phyloP scores from a whole-genome alignment of 1,140 invertebrate species.

The Procambarus virginalis region DNA sequence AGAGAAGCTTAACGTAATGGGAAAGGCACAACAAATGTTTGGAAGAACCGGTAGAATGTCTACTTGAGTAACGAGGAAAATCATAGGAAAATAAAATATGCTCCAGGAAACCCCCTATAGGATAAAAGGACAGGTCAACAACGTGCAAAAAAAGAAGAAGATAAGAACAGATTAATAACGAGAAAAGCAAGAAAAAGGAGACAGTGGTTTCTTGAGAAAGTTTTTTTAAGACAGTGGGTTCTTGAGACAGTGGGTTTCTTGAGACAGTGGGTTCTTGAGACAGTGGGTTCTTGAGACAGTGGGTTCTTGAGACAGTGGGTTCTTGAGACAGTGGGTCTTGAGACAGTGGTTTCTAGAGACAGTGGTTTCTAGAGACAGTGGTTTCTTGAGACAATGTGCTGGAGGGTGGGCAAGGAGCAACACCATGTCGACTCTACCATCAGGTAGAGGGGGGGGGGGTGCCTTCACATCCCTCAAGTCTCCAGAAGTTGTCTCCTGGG shows the following conservation, averaged over 20 bases:
- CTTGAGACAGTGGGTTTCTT: too few relatives aligned
- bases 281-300: too few relatives aligned
- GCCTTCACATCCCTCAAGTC: slow-evolving; percentile 21
- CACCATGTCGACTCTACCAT: neutral
- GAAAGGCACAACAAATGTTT: too few relatives aligned
- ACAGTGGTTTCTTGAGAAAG: neutral
- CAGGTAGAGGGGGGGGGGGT: neutral
- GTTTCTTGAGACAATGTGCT: too few relatives aligned
- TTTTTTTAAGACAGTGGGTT: too few relatives aligned
- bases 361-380: too few relatives aligned
- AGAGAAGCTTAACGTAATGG: too few relatives aligned
- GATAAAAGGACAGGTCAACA: neutral
- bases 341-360: too few relatives aligned
- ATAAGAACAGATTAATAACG: neutral
- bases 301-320: too few relatives aligned
- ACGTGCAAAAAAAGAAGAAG: neutral
- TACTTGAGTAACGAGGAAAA: neutral
- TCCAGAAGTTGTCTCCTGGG: slow-evolving; percentile 15
- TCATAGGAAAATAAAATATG: neutral
- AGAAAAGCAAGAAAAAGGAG: slow-evolving; percentile 9
- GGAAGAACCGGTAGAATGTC: too few relatives aligned
- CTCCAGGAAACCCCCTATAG: neutral
- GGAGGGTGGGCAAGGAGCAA: slow-evolving; percentile 40
- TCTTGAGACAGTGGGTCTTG: too few relatives aligned
- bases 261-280: too few relatives aligned